Conservation (phyloP, 2,888 invertebrate species). For the Andrena chrysosceles region DNA sequence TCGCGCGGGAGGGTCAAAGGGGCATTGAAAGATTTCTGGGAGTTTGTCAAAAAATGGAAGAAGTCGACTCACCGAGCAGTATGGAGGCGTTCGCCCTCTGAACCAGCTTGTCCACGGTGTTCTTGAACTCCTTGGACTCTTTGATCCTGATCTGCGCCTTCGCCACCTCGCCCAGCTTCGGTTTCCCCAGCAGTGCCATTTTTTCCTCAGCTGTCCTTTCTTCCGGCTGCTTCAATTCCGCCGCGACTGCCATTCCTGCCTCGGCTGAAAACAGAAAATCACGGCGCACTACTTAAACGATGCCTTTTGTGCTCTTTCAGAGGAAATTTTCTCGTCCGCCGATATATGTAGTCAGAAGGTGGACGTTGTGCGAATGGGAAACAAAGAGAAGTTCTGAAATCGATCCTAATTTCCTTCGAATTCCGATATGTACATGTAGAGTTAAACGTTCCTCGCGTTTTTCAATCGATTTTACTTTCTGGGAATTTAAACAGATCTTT, state of each 20-base stretch:
- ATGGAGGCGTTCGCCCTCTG: slow-evolving; percentile 98
- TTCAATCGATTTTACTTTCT: too few species aligned
- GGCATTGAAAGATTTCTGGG: neutral
- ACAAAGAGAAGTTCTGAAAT: too few species aligned
- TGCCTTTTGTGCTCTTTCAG: neutral
- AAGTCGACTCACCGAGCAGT: slow-evolving; percentile 87
- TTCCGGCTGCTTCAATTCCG: slow-evolving; percentile 88
- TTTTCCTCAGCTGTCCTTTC: slow-evolving; percentile 93
- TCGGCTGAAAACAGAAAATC: slow-evolving; percentile 78
- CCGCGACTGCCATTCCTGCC: slow-evolving; percentile 88
- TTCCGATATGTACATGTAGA: neutral
- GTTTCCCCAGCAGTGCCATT: slow-evolving; percentile 95
- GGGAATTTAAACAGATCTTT: neutral
- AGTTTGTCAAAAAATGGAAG: too few species aligned
- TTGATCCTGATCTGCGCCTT: slow-evolving; percentile 96
- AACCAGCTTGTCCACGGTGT: slow-evolving; percentile 98
- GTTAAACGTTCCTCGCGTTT: too few species aligned
- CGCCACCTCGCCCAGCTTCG: slow-evolving; percentile 94
- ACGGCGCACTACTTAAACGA: slow-evolving; percentile 50
- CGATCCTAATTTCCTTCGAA: neutral
- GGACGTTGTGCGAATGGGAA: too few species aligned
- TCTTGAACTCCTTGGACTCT: slow-evolving; percentile 99
- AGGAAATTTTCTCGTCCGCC: neutral
- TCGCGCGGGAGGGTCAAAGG: neutral
- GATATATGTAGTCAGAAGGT: slow-evolving; percentile 3